Evolutionary conservation across 2,797 vertebrate species (phyloP).

Genomic region (Trematomus bernacchii): DNA sequence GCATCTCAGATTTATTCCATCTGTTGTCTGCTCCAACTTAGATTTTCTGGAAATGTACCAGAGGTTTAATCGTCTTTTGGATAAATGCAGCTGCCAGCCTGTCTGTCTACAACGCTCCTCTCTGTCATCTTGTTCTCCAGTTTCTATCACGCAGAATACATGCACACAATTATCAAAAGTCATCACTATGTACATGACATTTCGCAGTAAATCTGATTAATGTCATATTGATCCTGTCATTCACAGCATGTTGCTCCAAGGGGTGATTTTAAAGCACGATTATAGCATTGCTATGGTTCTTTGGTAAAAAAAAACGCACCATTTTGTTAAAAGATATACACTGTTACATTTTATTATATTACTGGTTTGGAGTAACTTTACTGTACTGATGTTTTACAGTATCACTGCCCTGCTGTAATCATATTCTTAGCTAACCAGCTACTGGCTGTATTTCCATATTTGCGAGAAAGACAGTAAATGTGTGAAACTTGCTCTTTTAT

Average conservation of each 20-base stretch:
- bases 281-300: background rate
- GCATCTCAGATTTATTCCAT: slow-evolving; percentile 44
- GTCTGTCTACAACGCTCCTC: slow-evolving; percentile 19
- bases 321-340: background rate
- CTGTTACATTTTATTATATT: too few relatives aligned
- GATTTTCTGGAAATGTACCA: slow-evolving; percentile 55
- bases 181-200: slow-evolving; percentile 37
- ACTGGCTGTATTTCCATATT: background rate
- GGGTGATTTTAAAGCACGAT: slow-evolving; percentile 49
- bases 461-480: too few relatives aligned
- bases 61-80: slow-evolving; percentile 43
- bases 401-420: too few relatives aligned
- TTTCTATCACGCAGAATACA: slow-evolving; percentile 19
- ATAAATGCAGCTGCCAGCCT: slow-evolving; percentile 41
- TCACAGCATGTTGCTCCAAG: slow-evolving; percentile 51
- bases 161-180: slow-evolving; percentile 35
- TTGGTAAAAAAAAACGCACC: slow-evolving; percentile 18
- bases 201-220: slow-evolving; percentile 66
- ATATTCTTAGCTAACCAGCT: background rate
- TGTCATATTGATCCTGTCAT: slow-evolving; percentile 50
- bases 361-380: too few relatives aligned
- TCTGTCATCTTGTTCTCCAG: slow-evolving; percentile 33
- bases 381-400: too few relatives aligned
- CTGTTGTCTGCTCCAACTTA: slow-evolving; percentile 44
- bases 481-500: background rate